These are phyloP conservation scores for Tenthredo livida DNA, from an alignment of 2,888 invertebrate species.

Conservation along the genomic window DNA sequence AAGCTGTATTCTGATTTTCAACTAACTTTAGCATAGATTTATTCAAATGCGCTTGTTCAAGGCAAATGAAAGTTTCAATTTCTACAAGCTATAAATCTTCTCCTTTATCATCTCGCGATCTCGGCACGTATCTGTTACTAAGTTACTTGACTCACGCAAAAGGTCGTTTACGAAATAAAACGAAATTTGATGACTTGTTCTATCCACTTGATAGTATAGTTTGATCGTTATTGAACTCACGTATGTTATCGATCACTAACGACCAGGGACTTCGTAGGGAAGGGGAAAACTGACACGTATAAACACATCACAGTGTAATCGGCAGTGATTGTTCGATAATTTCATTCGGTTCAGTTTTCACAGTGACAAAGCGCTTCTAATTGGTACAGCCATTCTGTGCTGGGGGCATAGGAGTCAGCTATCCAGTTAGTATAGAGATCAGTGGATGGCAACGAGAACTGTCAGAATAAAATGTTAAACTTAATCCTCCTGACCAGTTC, in stretches of 20 bases:
- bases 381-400: too few relatives aligned
- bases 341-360: too few relatives aligned
- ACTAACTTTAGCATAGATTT: not conserved
- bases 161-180: constrained; percentile 30
- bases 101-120: constrained; percentile 37
- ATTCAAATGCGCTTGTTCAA: constrained; percentile 20
- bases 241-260: not conserved
- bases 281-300: too few relatives aligned
- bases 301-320: too few relatives aligned
- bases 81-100: constrained; percentile 39
- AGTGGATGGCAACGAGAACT: too few relatives aligned
- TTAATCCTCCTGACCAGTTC: too few relatives aligned
- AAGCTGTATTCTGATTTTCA: not conserved
- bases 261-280: too few relatives aligned
- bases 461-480: too few relatives aligned
- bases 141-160: constrained; percentile 2
- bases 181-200: not conserved
- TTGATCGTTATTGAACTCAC: not conserved
- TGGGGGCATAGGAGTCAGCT: too few relatives aligned
- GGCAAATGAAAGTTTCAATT: constrained; percentile 44
- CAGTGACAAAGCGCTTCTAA: too few relatives aligned
- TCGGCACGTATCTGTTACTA: not conserved
- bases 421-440: too few relatives aligned
- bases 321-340: too few relatives aligned
- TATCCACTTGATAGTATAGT: not conserved